phyloP scores from a whole-genome alignment of 2,888 invertebrate genomes.

The Cheilosia soror region DNA sequence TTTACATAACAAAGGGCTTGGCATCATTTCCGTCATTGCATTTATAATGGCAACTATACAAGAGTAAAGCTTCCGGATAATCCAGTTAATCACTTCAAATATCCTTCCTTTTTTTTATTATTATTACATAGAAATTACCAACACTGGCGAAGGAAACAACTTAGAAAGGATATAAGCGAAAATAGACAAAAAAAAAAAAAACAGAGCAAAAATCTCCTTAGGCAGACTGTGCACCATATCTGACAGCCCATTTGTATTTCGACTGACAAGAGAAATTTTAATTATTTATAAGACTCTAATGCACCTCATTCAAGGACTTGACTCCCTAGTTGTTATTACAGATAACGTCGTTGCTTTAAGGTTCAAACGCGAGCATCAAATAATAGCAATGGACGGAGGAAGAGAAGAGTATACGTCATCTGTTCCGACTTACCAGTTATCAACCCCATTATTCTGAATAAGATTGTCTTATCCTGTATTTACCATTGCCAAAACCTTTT shows the following conservation, averaged over 20 bases:
- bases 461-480: conserved; percentile 69
- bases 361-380: conserved; percentile 71
- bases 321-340: conserved; percentile 67
- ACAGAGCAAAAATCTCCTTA: conserved; percentile 31
- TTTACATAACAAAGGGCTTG: background rate
- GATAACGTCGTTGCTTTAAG: conserved; percentile 65
- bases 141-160: conserved; percentile 29
- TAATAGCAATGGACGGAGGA: conserved; percentile 65
- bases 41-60: conserved; percentile 42
- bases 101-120: conserved; percentile 47
- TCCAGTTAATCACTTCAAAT: conserved; percentile 73
- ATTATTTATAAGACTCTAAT: conserved; percentile 73
- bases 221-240: conserved; percentile 41
- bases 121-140: conserved; percentile 49
- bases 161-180: conserved; percentile 26
- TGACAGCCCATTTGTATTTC: conserved; percentile 62
- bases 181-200: background rate
- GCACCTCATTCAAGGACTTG: conserved; percentile 74
- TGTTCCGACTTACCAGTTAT: conserved; percentile 54
- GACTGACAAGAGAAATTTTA: conserved; percentile 63
- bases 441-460: conserved; percentile 65
- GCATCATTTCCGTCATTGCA: conserved; percentile 7
- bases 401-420: conserved; percentile 59
- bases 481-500: conserved; percentile 61
- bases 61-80: conserved; percentile 59